Evolutionary conservation across 2,113 vertebrate species (phyloP), one percentile per base, ranked within the genome.

Genomic region (Vimba vimba): DNA sequence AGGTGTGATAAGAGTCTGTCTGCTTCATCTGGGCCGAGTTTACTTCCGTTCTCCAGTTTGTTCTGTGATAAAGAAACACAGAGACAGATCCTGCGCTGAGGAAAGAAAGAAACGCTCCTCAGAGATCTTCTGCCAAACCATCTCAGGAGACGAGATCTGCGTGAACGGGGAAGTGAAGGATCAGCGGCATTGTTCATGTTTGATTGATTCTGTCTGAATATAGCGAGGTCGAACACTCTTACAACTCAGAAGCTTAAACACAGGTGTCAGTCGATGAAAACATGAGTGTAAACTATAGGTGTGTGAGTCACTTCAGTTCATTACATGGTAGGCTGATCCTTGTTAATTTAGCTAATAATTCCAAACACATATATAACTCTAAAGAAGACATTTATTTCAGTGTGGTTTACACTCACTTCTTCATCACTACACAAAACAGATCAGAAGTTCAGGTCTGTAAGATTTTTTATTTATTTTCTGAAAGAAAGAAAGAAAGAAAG

Each of bases 1-100:
- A 68, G 60, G 79, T 82, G 43, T 33, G 79, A 82, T 50, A 82
- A 68, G 10, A 45, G 8, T 78, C 27, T 78, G 33, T n/a, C n/a
- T n/a, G n/a, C 17, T 62, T 62, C 78, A 45, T 33, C 33, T 43
- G 62, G 55, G 57, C 76, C 25, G 21, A 39, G 21, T 60, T 43
- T 60, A 10, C 52, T 57, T 78, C 17, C 10, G 4, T 36, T 23
- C 27, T 36, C 52, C 68, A 21, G 43, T 76, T 50, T 59, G 25
- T 21, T 60, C 33, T 15, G 55, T 79, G 3, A 77, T 50, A 77
- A 8, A 25, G 25, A 77, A 57, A 33, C 75, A 77, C 8, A 33
- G 17, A 30, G 73, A 76, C n/a, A 75, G n/a, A 52, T 76, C 52
- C 43, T 76, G 39, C 27, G 13, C 43, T 50, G n/a, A 50, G 15